phyloP scores from a whole-genome alignment of 2,113 vertebrate species.

The Pleuronectes platessa region DNA sequence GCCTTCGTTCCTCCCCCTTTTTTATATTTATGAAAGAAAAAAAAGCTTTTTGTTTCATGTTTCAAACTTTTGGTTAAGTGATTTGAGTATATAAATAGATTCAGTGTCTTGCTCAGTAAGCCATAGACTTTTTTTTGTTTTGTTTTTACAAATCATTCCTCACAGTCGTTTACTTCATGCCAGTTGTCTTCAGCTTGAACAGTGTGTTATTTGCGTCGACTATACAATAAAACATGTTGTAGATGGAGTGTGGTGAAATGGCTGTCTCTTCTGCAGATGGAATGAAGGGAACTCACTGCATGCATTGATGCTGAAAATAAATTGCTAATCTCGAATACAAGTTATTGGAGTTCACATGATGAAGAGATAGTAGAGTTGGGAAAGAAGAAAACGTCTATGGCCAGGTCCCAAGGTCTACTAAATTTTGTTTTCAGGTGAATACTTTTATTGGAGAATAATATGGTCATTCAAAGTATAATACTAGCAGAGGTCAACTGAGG shows the following conservation, averaged over 20 bases:
- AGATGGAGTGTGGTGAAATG: constrained; percentile 53
- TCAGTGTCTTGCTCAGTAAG: constrained; percentile 77
- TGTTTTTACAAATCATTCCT: constrained; percentile 78
- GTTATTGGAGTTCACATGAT: no score
- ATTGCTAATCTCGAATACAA: no score
- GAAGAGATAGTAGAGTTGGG: no score
- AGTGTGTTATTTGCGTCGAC: constrained; percentile 73
- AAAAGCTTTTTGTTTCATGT: constrained; percentile 73
- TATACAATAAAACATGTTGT: constrained; percentile 82
- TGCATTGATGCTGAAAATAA: background rate
- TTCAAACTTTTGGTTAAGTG: constrained; percentile 71
- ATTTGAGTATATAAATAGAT: constrained; percentile 78
- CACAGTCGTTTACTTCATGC: constrained; percentile 70
- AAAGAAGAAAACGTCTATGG: no score
- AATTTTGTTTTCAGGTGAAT: no score
- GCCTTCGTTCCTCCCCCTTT: constrained; percentile 68
- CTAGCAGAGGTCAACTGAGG: no score
- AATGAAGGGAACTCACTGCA: background rate
- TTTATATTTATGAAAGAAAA: constrained; percentile 81
- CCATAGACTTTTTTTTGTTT: constrained; percentile 74
- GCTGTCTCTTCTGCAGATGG: background rate
- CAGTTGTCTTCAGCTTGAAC: constrained; percentile 58
- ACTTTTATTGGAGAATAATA: no score
- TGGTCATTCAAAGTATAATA: no score
- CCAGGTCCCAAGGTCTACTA: no score